Evolutionary conservation across 2,797 vertebrate genomes (phyloP).

Genomic region (Pteronotus mesoamericanus): DNA sequence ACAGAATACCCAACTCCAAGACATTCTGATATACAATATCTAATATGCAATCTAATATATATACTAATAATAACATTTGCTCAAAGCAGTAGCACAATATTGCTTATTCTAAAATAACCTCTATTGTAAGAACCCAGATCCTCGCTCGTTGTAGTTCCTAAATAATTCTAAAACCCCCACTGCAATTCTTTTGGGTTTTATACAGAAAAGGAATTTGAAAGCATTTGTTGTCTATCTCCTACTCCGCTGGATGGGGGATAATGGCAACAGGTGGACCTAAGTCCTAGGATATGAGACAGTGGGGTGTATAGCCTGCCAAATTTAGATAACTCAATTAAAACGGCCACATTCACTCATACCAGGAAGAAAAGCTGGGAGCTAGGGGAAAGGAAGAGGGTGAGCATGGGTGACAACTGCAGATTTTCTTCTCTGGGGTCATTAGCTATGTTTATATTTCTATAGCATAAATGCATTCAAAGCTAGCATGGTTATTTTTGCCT

Average conservation of each 20-base stretch:
- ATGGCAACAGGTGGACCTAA: slow-evolving; percentile 73
- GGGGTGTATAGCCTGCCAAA: slow-evolving; percentile 62
- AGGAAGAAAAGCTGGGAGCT: slow-evolving; percentile 11
- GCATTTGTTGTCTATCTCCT: slow-evolving; percentile 71
- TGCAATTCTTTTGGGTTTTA: slow-evolving; percentile 50
- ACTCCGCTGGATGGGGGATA: slow-evolving; percentile 42
- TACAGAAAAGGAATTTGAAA: slow-evolving; percentile 71
- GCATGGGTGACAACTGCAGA: slow-evolving; percentile 55
- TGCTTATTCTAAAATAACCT: slow-evolving; percentile 26
- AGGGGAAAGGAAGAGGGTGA: background rate
- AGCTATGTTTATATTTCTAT: slow-evolving; percentile 54
- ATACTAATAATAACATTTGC: background rate
- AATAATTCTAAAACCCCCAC: slow-evolving; percentile 48
- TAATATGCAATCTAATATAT: background rate
- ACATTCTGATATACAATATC: background rate
- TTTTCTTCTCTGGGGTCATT: slow-evolving; percentile 69
- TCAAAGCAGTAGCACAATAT: slow-evolving; percentile 13
- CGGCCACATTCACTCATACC: background rate
- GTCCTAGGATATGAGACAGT: slow-evolving; percentile 55
- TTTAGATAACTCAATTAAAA: slow-evolving; percentile 67
- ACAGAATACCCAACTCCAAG: background rate
- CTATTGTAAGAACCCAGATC: background rate
- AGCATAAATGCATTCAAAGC: slow-evolving; percentile 61
- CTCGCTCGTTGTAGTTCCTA: background rate
- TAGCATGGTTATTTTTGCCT: slow-evolving; percentile 55